Evolutionary conservation across 2,888 invertebrate genomes (phyloP), one percentile per base, ranked within the genome.

Genomic region (Exocentrus adspersus): DNA sequence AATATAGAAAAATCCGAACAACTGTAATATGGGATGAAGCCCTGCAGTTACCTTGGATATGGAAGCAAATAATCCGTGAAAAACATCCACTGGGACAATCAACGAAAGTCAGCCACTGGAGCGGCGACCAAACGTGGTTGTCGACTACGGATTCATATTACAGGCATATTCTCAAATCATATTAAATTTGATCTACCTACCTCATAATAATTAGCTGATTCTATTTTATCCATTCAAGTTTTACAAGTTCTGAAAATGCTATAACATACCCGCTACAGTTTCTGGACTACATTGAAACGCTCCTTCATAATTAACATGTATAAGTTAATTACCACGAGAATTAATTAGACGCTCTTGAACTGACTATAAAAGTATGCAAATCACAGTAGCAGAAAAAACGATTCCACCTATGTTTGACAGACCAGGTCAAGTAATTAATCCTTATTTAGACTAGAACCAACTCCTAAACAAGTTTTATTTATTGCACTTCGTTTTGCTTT

Each of bases 231-330:
- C 3, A 28, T 48, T 16, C n/a, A 28, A 28, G 14, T 19, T 17
- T 2, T 17, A 37, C n/a, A 51, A 19, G 32, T 16, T 30, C 17
- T 32, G 32, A n/a, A n/a, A n/a, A 50, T 28, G 16, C 16, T 32
- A 17, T 51, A 37, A 30, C 14, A 12, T 24, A n/a, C n/a, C n/a
- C n/a, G n/a, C n/a, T n/a, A 21, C n/a, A 7, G 9, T 28, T n/a
- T n/a, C n/a, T n/a, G n/a, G n/a, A 5, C 24, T 21, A 17, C 19
- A 17, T 37, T n/a, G 32, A 12, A 48, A 51, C 51, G 51, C 32
- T 51, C 51, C 51, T 19, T 51, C 12, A 32, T 16, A 5, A 50
- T 50, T 50, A 50, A 30, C 17, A 32, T 51, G n/a, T 30, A 30
- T 50, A 19, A 50, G 32, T 32, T 19, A 51, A 30, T 51, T 51